Evolutionary conservation across 2,797 vertebrate genomes (phyloP), one percentile per base, ranked within the genome.

Genomic region (Gymnothorax javanicus): DNA sequence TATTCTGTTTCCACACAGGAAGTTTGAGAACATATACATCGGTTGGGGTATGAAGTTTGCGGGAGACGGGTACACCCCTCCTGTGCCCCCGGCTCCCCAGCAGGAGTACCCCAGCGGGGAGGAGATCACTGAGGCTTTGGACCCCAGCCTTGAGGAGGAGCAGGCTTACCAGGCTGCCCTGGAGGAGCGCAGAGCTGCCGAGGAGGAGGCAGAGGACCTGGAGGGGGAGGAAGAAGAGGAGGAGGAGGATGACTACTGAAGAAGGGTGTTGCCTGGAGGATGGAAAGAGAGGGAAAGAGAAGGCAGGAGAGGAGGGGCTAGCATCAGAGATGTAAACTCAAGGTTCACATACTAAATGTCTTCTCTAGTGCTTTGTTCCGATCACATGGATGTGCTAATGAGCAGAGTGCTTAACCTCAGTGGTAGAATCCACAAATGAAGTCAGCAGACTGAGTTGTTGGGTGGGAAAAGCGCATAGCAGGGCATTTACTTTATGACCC

Each of bases 31-130:
- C 92, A 93, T 99, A 83, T 99, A 99, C 90, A 89, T 99, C 77
- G 98, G 98, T 86, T 99, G 98, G 98, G 98, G 98, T 83, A 92
- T 96, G 91, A 99, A 99, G 93, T 98, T 96, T 87, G 91, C 89
- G n/a, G 94, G 95, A 0, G 95, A 95, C 20, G 94, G 92, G 71
- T 97, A 96, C 88, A 93, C 82, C 54, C 97, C 98, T 0, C 33
- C 92, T 0, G 27, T 94, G 8, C 97, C 94, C 50, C 95, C 91
- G 0, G 84, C 64, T 0, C 96, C 95, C 60, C 96, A 96, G 88
- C 87, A 23, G 0, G 98, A 99, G 89, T 98, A 97, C 64, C 91
- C 94, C 27, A 95, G 89, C 0, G 97, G 95, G 25, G 94, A 96
- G 0, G 98, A 97, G 75, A 94, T 97, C 83, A 95, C 93, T 0